Evolutionary conservation across 2,113 vertebrate genomes (phyloP).

Genomic region (Opisthocomus hoazin): DNA sequence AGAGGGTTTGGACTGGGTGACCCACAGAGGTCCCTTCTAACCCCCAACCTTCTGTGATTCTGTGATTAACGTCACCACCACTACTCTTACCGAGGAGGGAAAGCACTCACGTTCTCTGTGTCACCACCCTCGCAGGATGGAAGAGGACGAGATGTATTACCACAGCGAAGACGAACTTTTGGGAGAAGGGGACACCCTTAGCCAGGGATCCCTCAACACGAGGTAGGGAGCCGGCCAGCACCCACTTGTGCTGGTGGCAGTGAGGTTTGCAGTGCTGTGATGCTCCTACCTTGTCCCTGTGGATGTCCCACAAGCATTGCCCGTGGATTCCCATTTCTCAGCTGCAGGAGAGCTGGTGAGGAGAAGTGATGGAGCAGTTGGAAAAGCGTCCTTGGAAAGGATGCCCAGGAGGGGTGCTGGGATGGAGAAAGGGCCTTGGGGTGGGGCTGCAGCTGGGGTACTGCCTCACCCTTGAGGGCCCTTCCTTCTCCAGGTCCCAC

Average conservation of each 20-base stretch:
- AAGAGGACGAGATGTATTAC: conserved; percentile 10
- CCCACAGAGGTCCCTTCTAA: too few relatives aligned
- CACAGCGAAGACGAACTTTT: conserved; percentile 41
- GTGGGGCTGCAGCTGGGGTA: neutral
- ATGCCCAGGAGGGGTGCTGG: neutral
- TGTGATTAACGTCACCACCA: neutral
- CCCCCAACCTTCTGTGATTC: too few relatives aligned
- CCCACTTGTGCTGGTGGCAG: neutral
- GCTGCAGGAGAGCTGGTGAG: neutral
- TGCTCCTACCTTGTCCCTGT: neutral
- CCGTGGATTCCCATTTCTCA: neutral
- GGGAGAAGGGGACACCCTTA: conserved; percentile 39
- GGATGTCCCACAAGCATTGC: neutral
- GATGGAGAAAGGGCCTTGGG: neutral
- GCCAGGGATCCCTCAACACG: conserved; percentile 33
- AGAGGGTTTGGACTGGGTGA: too few relatives aligned
- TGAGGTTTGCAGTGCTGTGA: neutral
- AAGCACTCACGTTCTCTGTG: neutral
- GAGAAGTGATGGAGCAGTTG: neutral
- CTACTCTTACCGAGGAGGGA: too few relatives aligned
- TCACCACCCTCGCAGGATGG: conserved; percentile 11
- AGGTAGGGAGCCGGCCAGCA: neutral
- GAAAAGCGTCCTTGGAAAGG: neutral
- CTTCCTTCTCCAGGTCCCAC: neutral
- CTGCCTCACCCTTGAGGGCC: rapidly evolving